Evolutionary conservation across 2,113 vertebrate genomes (phyloP).

Genomic region (Cygnus atratus): DNA sequence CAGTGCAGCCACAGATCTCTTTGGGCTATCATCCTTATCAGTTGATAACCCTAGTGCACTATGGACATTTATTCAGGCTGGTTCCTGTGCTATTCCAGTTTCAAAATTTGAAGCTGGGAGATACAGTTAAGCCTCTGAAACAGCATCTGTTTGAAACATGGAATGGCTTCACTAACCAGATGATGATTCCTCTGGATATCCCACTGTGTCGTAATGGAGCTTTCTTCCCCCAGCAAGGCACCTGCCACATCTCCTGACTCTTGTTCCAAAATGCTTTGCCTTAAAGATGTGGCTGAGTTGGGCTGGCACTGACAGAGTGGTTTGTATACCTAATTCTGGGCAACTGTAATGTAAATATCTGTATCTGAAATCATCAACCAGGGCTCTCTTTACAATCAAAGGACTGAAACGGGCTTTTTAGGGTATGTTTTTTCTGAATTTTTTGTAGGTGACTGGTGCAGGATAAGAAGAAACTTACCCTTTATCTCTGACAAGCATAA

Average conservation of each 20-base stretch:
- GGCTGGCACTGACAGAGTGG: background rate
- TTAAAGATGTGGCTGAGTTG: background rate
- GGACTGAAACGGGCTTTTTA: background rate
- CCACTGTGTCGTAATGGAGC: background rate
- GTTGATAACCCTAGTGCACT: background rate
- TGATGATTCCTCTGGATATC: background rate
- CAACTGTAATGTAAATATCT: background rate
- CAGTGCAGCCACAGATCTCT: background rate
- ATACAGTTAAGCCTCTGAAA: background rate
- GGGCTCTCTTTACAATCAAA: background rate
- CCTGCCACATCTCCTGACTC: accelerated
- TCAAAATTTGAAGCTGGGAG: background rate
- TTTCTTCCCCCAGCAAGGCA: background rate
- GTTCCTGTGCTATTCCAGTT: background rate
- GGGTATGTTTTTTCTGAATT: background rate
- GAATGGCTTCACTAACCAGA: background rate
- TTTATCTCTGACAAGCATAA: background rate
- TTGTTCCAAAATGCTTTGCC: background rate
- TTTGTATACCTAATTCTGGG: background rate
- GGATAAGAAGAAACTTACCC: background rate
- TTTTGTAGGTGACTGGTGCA: background rate
- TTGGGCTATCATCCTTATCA: background rate
- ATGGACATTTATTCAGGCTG: background rate
- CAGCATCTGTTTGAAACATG: background rate
- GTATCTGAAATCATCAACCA: background rate